Evolutionary conservation across 2,113 vertebrate species (phyloP).

Genomic region (Parus major): DNA sequence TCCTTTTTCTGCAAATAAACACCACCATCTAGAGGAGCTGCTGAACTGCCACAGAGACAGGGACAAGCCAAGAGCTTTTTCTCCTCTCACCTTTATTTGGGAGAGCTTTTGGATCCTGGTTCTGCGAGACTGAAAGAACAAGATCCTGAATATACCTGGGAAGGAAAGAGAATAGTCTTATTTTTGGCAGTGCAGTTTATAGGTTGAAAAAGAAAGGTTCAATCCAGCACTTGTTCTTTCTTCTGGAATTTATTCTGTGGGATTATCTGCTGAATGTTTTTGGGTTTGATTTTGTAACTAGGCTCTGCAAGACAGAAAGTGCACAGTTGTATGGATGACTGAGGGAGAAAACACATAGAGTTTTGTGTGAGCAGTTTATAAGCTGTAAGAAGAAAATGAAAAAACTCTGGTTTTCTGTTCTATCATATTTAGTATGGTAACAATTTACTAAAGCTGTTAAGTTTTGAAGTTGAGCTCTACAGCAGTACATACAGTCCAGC

Average conservation of each 20-base stretch:
- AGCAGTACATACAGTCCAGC: neutral
- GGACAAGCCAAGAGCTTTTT: neutral
- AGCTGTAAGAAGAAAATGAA: neutral
- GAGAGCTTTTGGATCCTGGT: neutral
- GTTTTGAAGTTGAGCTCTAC: neutral
- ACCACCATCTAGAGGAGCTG: neutral
- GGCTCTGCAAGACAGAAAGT: neutral
- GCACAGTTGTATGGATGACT: neutral
- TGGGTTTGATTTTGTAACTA: neutral
- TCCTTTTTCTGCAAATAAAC: neutral
- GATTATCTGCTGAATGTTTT: neutral
- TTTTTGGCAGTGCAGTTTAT: neutral
- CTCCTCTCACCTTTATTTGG: neutral
- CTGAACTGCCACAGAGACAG: rapidly evolving
- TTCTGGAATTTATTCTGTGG: neutral
- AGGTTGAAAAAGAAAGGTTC: neutral
- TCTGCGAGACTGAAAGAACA: neutral
- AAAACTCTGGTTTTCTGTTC: neutral
- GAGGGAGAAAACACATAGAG: neutral
- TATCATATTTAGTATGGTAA: neutral
- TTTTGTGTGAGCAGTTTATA: neutral
- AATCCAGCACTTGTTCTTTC: neutral
- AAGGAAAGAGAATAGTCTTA: neutral
- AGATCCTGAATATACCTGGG: neutral
- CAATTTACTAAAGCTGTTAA: neutral